phyloP scores from a whole-genome alignment of 2,888 invertebrate genomes.

The Noctua comes region DNA sequence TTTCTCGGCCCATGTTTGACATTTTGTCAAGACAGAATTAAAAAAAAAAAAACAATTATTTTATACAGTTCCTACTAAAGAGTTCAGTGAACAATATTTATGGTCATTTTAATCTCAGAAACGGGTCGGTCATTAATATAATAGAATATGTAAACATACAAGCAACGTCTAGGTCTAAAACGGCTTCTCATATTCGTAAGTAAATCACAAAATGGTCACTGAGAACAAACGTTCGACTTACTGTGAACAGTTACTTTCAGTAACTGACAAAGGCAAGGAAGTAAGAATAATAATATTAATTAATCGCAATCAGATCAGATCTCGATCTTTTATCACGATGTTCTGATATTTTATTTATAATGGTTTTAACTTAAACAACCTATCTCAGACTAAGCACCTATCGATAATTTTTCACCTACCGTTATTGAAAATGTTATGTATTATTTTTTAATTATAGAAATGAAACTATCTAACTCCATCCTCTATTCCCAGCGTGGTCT shows the following conservation, averaged over 20 bases:
- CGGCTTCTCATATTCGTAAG: slow-evolving; percentile 13
- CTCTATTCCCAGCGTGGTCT: not conserved
- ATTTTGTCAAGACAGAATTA: slow-evolving; percentile 19
- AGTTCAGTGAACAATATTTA: not conserved
- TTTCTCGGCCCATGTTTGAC: slow-evolving; percentile 14
- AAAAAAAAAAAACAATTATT: not conserved
- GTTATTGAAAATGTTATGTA: not conserved
- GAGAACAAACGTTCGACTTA: slow-evolving; percentile 7
- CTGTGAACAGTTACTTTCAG: not conserved
- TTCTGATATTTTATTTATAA: slow-evolving; percentile 22
- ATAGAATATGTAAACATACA: slow-evolving; percentile 11
- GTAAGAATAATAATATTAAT: slow-evolving; percentile 17
- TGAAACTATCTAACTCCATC: not conserved
- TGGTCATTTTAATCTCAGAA: not conserved
- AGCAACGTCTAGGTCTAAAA: not conserved
- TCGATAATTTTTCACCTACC: not conserved
- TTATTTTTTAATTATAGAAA: not conserved
- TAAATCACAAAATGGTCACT: not conserved
- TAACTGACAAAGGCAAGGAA: slow-evolving; percentile 25
- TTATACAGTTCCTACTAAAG: slow-evolving; percentile 12
- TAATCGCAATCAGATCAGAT: slow-evolving; percentile 41
- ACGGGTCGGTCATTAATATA: not conserved
- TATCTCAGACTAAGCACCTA: not conserved
- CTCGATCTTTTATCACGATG: slow-evolving; percentile 16
- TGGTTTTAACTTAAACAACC: slow-evolving; percentile 21